A percentile compares a stretch with the other conserved stretches of the same genome.
phyloP scores from a whole-genome alignment of 2,113 vertebrate genomes.

The Manacus vitellinus region DNA sequence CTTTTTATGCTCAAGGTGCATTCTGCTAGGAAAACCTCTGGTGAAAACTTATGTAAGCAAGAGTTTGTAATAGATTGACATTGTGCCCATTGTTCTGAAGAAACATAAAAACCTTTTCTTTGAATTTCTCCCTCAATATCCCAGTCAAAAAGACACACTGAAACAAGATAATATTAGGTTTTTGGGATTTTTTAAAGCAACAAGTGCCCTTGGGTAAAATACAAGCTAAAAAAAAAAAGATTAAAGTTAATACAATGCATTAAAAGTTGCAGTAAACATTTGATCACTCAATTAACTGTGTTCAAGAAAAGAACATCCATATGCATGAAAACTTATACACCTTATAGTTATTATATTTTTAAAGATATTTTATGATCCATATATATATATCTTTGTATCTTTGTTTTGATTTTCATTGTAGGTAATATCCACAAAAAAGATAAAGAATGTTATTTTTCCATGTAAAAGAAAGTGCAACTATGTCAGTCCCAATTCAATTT shows the following conservation, averaged over 20 bases:
- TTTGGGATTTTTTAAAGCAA: neutral
- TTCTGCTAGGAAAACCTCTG: neutral
- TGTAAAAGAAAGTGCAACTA: neutral
- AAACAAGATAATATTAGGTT: neutral
- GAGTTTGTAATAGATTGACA: neutral
- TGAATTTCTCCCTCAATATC: neutral
- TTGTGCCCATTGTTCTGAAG: neutral
- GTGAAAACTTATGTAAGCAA: neutral
- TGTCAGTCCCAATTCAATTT: slow-evolving; percentile 33
- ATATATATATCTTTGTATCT: neutral
- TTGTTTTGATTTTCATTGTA: neutral
- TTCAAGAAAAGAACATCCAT: neutral
- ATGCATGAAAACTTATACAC: neutral
- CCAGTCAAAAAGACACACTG: neutral
- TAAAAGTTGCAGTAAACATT: neutral
- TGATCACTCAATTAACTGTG: neutral
- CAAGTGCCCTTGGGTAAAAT: neutral
- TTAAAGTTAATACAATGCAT: neutral
- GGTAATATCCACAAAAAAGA: neutral
- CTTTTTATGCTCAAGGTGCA: neutral
- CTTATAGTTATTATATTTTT: neutral
- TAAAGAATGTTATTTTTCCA: slow-evolving; percentile 22
- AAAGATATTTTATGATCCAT: neutral
- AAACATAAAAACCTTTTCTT: neutral
- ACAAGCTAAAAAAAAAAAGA: neutral